Percentiles rank a stretch among this genome's conserved stretches.
Conservation (phyloP, 2,888 invertebrate species). For the Scrobipalpa atriplicella region DNA sequence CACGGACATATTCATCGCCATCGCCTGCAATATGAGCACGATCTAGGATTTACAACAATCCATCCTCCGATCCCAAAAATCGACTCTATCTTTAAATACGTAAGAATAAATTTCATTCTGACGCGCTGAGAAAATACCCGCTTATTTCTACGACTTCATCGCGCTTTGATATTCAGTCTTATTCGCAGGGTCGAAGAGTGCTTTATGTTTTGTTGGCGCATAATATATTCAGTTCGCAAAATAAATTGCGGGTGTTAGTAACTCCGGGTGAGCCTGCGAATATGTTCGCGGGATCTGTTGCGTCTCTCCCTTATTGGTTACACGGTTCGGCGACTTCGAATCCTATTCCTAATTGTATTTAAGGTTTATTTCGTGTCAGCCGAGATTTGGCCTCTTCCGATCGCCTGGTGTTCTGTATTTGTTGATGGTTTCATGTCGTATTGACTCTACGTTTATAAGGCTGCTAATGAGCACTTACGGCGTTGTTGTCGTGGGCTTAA, state of each 20-base stretch:
- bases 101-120: slow-evolving; percentile 54
- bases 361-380: slow-evolving; percentile 58
- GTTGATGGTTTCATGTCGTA: slow-evolving; percentile 60
- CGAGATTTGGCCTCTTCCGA: slow-evolving; percentile 53
- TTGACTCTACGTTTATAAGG: slow-evolving; percentile 59
- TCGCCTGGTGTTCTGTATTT: slow-evolving; percentile 58
- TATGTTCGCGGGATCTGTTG: slow-evolving; percentile 82
- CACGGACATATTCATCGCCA: slow-evolving; percentile 71
- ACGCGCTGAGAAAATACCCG: slow-evolving; percentile 57
- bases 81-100: slow-evolving; percentile 45
- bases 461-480: slow-evolving; percentile 49
- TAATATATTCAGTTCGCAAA: slow-evolving; percentile 82
- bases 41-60: slow-evolving; percentile 73
- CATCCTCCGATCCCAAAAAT: slow-evolving; percentile 41
- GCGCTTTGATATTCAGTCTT: slow-evolving; percentile 61
- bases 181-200: slow-evolving; percentile 56
- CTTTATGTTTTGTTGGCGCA: slow-evolving; percentile 58
- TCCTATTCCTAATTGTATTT: slow-evolving; percentile 62
- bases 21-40: slow-evolving; percentile 71
- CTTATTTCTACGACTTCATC: slow-evolving; percentile 65
- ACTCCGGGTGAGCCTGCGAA: slow-evolving; percentile 80
- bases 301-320: slow-evolving; percentile 73
- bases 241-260: slow-evolving; percentile 83
- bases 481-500: slow-evolving; percentile 28
- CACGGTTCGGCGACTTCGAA: slow-evolving; percentile 59